Base-by-base conservation (phyloP, 92 coral and sea anemone species). In the Blastomussa wellsi region DNA sequence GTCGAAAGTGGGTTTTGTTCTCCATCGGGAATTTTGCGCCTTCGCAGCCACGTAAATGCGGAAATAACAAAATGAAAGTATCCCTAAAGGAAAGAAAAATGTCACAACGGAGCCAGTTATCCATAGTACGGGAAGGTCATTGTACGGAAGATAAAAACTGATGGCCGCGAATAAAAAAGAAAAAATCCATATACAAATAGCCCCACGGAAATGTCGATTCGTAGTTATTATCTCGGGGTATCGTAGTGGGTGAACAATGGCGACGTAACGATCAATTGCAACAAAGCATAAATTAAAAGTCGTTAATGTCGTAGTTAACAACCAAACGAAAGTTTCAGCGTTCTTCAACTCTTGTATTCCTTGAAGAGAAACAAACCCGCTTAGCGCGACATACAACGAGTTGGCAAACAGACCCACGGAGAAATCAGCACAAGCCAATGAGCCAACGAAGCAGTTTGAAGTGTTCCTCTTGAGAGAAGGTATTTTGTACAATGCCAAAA, bases 351-450 rank as follows among this genome's bases (percentile, higher is more conserved):
- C 75, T 70, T 70, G 75, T 5, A 70, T 33, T 70, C 37, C 75
- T 70, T 36, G 75, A 37, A 70, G 75, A 70, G 75, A 70, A 33
- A 70, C 28, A 38, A 70, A 70, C 36, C 75, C 75, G 17, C 75
- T 35, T 7, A 70, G 11, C 3, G 75, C 75, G 26, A 70, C 26
- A 5, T 70, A 70, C 29, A 70, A 10, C 48, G 75, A 70, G 48
- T 70, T 70, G 75, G 75, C 75, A 70, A 70, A 36, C 48, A 70
- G 75, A 33, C 75, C 75, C 48, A 70, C 44, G 19, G 44, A 35
- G 41, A 70, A 16, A 70, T 70, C 75, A 6, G 75, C 75, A 26
- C n/a, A 7, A 1, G 75, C 75, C 44, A 70, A 33, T 13, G 75
- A 70, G 26, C 44, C 75, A 38, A 70, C 28, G 35, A 70, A 33